Evolutionary conservation across 2,888 invertebrate species (phyloP).

Genomic region (Ceramica pisi): DNA sequence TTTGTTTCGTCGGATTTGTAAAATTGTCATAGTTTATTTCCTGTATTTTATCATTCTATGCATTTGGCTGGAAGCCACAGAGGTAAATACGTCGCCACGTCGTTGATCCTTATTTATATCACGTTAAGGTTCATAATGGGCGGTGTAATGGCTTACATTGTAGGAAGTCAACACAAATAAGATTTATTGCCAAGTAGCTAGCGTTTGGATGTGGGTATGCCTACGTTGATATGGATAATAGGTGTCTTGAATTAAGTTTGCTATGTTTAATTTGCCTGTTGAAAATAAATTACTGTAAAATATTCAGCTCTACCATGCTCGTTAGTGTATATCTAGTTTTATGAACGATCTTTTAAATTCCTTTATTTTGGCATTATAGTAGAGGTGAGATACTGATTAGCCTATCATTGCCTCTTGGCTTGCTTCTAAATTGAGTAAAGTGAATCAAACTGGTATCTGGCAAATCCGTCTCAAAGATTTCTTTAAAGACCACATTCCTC

Average conservation of each 20-base stretch:
- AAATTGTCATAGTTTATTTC: constrained; percentile 56
- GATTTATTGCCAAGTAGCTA: constrained; percentile 46
- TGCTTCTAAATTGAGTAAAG: too few species aligned
- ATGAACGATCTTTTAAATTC: too few species aligned
- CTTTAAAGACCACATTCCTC: too few species aligned
- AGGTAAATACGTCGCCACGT: constrained; percentile 49
- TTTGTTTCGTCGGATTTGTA: constrained; percentile 58
- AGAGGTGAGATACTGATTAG: too few species aligned
- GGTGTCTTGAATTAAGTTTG: constrained; percentile 20
- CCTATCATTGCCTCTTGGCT: too few species aligned
- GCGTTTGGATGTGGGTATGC: constrained; percentile 31
- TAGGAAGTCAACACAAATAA: constrained; percentile 56
- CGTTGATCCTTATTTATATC: constrained; percentile 50
- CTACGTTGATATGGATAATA: constrained; percentile 34
- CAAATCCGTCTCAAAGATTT: too few species aligned
- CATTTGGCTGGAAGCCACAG: constrained; percentile 59
- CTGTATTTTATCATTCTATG: constrained; percentile 54
- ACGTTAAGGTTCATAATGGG: constrained; percentile 46
- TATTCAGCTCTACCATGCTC: too few species aligned
- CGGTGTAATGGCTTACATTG: constrained; percentile 33
- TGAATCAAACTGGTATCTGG: too few species aligned
- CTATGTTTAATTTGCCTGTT: constrained; percentile 1
- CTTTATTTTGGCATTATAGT: too few species aligned
- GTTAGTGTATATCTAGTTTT: too few species aligned
- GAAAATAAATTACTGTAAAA: neutral